These are phyloP conservation scores for Mohoua ochrocephala DNA, from an alignment of 2,113 vertebrate species.

Conservation along the genomic window DNA sequence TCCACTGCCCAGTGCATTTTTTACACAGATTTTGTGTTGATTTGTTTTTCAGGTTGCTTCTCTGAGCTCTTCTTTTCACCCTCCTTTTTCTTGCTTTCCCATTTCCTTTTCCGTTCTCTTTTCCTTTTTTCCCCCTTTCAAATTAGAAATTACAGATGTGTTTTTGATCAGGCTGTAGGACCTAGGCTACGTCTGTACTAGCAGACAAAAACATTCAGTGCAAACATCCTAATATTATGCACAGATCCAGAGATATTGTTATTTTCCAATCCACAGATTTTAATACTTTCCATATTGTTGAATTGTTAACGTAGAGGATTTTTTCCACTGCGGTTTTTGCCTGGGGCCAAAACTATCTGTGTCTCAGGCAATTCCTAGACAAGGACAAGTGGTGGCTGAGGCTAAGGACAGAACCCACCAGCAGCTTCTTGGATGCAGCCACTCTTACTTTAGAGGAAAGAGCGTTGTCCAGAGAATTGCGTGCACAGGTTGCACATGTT, in stretches of 20 bases:
- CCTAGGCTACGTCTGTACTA: neutral
- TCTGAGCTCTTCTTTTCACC: neutral
- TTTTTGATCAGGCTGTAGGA: neutral
- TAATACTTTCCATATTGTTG: neutral
- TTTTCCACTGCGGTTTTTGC: neutral
- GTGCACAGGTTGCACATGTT: neutral
- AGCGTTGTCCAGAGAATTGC: neutral
- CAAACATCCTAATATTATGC: neutral
- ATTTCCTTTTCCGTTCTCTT: neutral
- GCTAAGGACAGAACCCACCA: neutral
- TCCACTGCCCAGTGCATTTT: neutral
- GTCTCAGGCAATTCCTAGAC: neutral
- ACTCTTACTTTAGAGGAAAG: neutral
- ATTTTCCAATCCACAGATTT: neutral
- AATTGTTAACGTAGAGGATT: neutral
- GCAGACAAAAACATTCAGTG: neutral
- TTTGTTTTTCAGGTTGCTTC: neutral
- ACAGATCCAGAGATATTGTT: neutral
- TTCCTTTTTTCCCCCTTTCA: neutral
- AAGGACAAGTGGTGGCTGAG: neutral
- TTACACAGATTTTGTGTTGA: neutral
- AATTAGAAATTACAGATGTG: neutral
- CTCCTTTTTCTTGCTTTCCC: neutral
- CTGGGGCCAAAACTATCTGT: neutral
- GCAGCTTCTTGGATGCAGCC: neutral